Base-by-base conservation (phyloP, 2,888 invertebrate species). In the Pterostichus madidus region DNA sequence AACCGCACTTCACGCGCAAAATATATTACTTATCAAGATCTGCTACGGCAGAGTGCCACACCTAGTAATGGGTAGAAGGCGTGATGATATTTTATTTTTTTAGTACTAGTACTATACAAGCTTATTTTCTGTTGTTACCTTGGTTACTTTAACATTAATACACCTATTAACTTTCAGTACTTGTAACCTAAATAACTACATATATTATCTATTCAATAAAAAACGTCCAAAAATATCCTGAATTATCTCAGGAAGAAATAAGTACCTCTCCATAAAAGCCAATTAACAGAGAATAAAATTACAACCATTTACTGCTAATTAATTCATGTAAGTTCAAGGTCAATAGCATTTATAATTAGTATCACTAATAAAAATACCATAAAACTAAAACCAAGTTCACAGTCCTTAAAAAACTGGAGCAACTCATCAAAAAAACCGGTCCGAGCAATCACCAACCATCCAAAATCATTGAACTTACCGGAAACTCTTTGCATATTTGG, bases 401-500 rank as follows among this genome's bases (percentile, higher is more conserved):
- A 49, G 49, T 2, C 49, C 49, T 1, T 49, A 5, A 49, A 24
- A n/a, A 49, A 49, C n/a, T 49, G 10, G 49, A 49, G 11, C 13
- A 24, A 49, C 49, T 49, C 49, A 13, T n/a, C 49, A 6, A 49
- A 49, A 49, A 49, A 49, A 49, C 49, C 49, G 49, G 49, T 49
- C 13, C 2, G 13, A 56, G 11, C 49, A 49, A n/a, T 49, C 10
- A 49, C 5, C 8, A 39, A 39, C 1, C 39, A 11, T 5, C 0
- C 11, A 59, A 61, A 56, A 53, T 11, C 15, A 46, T n/a, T n/a
- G n/a, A 46, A 84, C 85, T 87, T 88, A 94, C 95, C 95, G 93
- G 90, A 96, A 96, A 90, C 95, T 96, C 90, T 95, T 95, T 5
- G 93, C 94, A 90, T 95, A 94, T 90, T 94, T 94, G 11, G 94